Percentiles rank a stretch among this genome's conserved stretches.
Evolutionary conservation across 2,113 vertebrate species (phyloP).

Genomic region (Lanius ludovicianus): DNA sequence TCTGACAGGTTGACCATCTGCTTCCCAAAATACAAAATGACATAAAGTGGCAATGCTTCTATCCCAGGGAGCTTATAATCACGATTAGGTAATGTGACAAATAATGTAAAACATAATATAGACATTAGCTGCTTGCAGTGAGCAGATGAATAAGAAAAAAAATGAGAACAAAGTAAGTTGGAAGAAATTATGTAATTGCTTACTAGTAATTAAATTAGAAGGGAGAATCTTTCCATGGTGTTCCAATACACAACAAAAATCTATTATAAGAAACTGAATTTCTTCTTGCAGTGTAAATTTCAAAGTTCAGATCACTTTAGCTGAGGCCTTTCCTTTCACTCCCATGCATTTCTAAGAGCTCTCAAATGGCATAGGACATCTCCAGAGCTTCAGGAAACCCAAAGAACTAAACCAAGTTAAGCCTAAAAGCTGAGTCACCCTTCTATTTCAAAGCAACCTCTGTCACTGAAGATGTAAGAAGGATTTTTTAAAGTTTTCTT

Average conservation of each 20-base stretch:
- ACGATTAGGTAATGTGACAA: not conserved
- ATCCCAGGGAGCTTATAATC: not conserved
- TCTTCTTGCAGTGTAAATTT: not conserved
- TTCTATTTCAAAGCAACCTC: not conserved
- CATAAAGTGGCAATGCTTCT: not conserved
- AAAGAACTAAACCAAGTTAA: not conserved
- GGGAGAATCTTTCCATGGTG: not conserved
- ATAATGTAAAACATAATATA: not conserved
- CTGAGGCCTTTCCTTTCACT: not conserved
- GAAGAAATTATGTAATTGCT: not conserved
- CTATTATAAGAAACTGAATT: not conserved
- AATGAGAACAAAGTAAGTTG: not conserved
- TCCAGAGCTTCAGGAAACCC: not conserved
- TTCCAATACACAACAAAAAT: not conserved
- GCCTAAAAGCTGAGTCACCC: not conserved
- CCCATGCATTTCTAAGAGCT: not conserved
- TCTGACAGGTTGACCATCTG: not conserved
- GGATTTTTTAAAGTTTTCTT: not conserved
- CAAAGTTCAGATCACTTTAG: not conserved
- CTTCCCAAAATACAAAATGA: not conserved
- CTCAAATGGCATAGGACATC: not conserved
- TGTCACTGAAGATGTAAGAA: not conserved
- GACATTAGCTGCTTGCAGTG: not conserved
- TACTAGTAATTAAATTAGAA: not conserved
- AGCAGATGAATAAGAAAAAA: not conserved